Conservation (phyloP, 2,888 invertebrate species). For the Watsonalla cultraria region DNA sequence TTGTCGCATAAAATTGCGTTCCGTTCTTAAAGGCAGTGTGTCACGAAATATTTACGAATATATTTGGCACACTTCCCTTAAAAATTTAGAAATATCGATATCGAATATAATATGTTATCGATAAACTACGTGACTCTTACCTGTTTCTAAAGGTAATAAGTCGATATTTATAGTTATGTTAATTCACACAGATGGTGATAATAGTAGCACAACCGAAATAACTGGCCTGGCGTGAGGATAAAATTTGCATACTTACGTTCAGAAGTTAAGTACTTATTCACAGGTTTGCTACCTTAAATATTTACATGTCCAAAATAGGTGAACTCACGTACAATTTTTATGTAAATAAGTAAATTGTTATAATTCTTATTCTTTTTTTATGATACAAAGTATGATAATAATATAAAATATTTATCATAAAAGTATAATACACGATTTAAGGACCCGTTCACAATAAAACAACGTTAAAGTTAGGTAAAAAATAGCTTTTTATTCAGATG, state of each 20-base stretch:
- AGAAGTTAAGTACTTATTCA: neutral
- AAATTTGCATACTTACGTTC: neutral
- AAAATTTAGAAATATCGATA: conserved; percentile 32
- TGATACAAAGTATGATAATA: no score
- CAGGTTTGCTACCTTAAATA: no score
- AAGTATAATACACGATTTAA: no score
- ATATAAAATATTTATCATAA: no score
- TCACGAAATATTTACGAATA: conserved; percentile 27
- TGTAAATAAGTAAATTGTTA: no score
- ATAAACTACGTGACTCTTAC: conserved; percentile 42
- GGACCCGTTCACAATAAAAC: no score
- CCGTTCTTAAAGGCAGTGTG: conserved; percentile 19
- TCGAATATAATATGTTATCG: conserved; percentile 38
- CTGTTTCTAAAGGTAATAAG: conserved; percentile 20
- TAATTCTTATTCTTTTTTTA: no score
- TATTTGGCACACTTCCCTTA: neutral
- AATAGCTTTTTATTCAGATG: no score
- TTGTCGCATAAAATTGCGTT: neutral
- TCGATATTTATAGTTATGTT: neutral
- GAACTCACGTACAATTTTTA: no score
- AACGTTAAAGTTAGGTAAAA: no score
- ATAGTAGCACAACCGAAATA: neutral
- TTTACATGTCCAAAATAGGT: no score
- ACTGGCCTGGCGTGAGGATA: neutral
- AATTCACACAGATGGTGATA: neutral